A percentile compares a stretch with the other conserved stretches of the same genome.
phyloP scores from a whole-genome alignment of 2,888 invertebrate species.

The Drosophila buzzatii region DNA sequence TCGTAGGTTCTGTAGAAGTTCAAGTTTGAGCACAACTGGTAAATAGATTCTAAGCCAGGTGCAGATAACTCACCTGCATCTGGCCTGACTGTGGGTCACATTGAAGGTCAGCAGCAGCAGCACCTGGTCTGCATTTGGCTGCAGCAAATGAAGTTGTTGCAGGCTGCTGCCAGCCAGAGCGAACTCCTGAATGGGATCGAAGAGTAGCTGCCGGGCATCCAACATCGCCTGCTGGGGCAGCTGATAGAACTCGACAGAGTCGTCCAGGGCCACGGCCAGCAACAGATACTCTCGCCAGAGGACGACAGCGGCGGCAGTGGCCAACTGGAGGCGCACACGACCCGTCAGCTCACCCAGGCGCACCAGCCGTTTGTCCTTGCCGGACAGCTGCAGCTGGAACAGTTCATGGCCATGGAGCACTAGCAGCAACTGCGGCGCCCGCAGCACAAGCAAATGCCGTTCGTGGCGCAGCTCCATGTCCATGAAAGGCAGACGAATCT shows the following conservation, averaged over 20 bases:
- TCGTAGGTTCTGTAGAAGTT: slow-evolving; percentile 70
- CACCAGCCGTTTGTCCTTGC: slow-evolving; percentile 69
- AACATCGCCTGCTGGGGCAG: slow-evolving; percentile 61
- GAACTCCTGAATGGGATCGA: slow-evolving; percentile 80
- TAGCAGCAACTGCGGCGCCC: slow-evolving; percentile 68
- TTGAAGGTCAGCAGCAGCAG: slow-evolving; percentile 71
- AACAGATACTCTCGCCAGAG: slow-evolving; percentile 77
- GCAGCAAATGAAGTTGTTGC: slow-evolving; percentile 68
- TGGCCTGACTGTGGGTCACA: slow-evolving; percentile 66
- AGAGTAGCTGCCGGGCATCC: slow-evolving; percentile 44
- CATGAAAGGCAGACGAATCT: slow-evolving; percentile 80
- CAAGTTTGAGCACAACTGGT: not conserved
- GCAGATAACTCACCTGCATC: slow-evolving; percentile 49
- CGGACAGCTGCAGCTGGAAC: slow-evolving; percentile 70
- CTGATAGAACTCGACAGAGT: slow-evolving; percentile 80
- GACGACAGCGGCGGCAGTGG: slow-evolving; percentile 70
- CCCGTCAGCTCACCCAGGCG: slow-evolving; percentile 73
- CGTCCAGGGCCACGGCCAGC: slow-evolving; percentile 73
- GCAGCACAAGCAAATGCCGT: slow-evolving; percentile 68
- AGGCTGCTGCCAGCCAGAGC: slow-evolving; percentile 64
- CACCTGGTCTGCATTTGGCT: slow-evolving; percentile 62
- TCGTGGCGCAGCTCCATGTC: slow-evolving; percentile 77
- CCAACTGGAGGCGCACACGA: slow-evolving; percentile 47
- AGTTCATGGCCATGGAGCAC: slow-evolving; percentile 81
- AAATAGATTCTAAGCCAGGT: not conserved